phyloP scores from a whole-genome alignment of 92 coral and sea anemone genomes.

The Epizoanthus rinbou region DNA sequence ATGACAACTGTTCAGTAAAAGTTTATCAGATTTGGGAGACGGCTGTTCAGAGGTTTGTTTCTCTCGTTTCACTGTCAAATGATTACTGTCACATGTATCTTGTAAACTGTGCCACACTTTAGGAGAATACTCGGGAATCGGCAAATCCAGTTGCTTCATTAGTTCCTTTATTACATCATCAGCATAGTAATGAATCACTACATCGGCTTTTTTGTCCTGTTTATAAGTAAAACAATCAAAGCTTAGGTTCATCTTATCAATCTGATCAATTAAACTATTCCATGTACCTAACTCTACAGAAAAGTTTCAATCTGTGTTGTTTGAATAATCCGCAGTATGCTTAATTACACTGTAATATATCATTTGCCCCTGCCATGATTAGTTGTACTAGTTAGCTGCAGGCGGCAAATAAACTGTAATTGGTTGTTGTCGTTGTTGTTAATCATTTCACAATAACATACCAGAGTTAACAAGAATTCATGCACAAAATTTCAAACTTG shows the following conservation, averaged over 20 bases:
- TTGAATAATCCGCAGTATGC: no score
- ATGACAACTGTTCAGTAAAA: background rate
- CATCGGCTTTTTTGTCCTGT: constrained; percentile 95
- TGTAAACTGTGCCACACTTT: constrained; percentile 30
- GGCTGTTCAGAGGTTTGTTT: background rate
- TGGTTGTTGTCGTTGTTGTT: no score
- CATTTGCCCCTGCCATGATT: no score
- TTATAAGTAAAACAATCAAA: background rate
- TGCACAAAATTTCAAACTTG: no score
- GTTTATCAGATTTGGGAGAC: background rate
- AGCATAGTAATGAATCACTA: constrained; percentile 87
- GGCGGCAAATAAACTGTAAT: no score
- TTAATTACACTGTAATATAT: no score
- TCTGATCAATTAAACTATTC: no score
- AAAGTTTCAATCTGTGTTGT: no score
- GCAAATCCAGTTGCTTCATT: constrained; percentile 65
- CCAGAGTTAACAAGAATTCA: no score
- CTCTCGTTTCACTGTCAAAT: background rate
- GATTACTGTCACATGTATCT: background rate
- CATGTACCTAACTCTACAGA: no score
- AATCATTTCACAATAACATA: no score
- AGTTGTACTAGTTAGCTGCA: no score
- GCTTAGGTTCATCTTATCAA: background rate
- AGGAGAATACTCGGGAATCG: constrained; percentile 62
- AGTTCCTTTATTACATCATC: constrained; percentile 86